Conservation (phyloP, 2,888 invertebrate species). For the Elmis aenea region DNA sequence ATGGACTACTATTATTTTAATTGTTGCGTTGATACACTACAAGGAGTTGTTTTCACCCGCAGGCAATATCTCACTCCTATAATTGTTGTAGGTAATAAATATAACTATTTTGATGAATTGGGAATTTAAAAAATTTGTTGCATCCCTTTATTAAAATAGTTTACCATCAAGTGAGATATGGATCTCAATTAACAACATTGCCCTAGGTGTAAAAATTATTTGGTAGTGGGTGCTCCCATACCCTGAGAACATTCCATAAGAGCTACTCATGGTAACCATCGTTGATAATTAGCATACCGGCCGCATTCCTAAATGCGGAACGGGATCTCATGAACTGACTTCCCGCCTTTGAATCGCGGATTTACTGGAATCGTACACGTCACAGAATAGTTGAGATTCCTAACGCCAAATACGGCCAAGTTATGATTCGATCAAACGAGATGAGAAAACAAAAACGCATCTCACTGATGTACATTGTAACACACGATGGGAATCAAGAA, state of each 20-base stretch:
- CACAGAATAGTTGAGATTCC: slow-evolving; percentile 12
- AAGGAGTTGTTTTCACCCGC: too few relatives aligned
- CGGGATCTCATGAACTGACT: slow-evolving; percentile 15
- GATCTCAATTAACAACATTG: slow-evolving; percentile 4
- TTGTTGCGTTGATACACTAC: too few relatives aligned
- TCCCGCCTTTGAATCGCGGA: slow-evolving; percentile 9
- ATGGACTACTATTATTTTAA: too few relatives aligned
- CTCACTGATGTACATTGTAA: too few relatives aligned
- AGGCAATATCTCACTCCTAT: too few relatives aligned
- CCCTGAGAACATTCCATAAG: slow-evolving; percentile 20
- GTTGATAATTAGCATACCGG: slow-evolving; percentile 22
- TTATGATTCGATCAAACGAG: too few relatives aligned
- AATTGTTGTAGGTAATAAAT: too few relatives aligned
- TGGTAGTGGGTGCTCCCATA: slow-evolving; percentile 18
- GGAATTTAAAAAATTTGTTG: too few relatives aligned
- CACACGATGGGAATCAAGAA: too few relatives aligned
- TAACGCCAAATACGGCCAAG: slow-evolving; percentile 10
- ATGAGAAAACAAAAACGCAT: too few relatives aligned
- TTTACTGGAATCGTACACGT: slow-evolving; percentile 11
- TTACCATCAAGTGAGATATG: slow-evolving; percentile 16
- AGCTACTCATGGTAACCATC: slow-evolving; percentile 17
- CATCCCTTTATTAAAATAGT: too few relatives aligned
- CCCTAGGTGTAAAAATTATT: slow-evolving; percentile 12
- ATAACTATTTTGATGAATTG: too few relatives aligned
- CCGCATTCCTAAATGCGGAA: slow-evolving; percentile 25